Evolutionary conservation across 2,113 vertebrate species (phyloP).

Genomic region (Lycocorax pyrrhopterus): DNA sequence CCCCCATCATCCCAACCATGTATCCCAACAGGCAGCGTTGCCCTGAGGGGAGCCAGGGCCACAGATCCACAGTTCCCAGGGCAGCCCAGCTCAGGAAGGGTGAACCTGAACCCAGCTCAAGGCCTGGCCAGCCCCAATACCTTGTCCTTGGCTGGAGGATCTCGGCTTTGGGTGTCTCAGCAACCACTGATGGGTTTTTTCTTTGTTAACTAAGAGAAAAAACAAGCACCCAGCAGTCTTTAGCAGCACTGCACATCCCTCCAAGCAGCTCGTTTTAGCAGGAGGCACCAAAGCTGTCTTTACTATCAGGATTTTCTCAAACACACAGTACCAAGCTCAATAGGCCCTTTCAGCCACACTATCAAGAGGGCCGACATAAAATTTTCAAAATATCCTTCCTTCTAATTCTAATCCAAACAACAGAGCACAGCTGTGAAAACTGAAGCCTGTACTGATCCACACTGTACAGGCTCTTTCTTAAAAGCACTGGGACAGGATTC

Average conservation of each 20-base stretch:
- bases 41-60: neutral
- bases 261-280: neutral
- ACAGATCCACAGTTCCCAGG: fast-evolving
- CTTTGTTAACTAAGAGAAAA: neutral
- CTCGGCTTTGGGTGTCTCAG: fast-evolving
- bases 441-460: neutral
- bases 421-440: conserved; percentile 61
- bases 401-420: conserved; percentile 53
- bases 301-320: neutral
- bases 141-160: neutral
- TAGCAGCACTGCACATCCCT: neutral
- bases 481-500: neutral
- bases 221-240: neutral
- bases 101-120: neutral
- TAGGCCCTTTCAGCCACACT: conserved; percentile 19
- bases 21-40: neutral
- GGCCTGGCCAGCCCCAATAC: fast-evolving
- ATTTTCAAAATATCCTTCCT: conserved; percentile 42
- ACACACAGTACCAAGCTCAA: neutral
- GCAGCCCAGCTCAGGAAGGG: neutral
- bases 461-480: neutral
- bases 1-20: neutral
- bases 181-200: neutral
- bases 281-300: neutral
- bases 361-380: neutral